A percentile compares a stretch with the other conserved stretches of the same genome.
These are phyloP conservation scores for Lepus townsendii DNA, from an alignment of 2,797 vertebrate species.

Conservation along the genomic window DNA sequence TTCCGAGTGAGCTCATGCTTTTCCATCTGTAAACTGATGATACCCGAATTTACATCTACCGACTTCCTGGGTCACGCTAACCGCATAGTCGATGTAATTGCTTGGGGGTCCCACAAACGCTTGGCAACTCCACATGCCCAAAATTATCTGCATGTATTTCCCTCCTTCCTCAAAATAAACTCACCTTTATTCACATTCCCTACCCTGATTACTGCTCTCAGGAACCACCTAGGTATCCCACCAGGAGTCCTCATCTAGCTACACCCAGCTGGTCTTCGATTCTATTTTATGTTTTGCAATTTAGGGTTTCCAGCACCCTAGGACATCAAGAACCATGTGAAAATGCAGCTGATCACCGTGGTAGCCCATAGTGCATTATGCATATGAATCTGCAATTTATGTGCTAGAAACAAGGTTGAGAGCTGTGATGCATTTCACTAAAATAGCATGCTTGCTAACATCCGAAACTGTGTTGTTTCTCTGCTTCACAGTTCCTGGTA, in stretches of 20 bases:
- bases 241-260: not conserved
- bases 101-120: not conserved
- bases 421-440: not conserved
- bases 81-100: not conserved
- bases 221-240: not conserved
- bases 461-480: not conserved
- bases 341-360: not conserved
- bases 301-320: not conserved
- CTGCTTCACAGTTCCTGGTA: not conserved
- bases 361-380: not conserved
- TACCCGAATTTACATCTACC: not conserved
- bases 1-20: constrained; percentile 1
- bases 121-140: not conserved
- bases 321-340: not conserved
- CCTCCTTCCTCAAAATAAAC: not conserved
- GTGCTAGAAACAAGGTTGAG: not conserved
- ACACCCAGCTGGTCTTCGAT: not conserved
- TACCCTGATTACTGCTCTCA: not conserved
- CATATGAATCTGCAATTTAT: not conserved
- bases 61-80: not conserved
- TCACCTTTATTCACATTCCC: not conserved
- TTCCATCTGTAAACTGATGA: not conserved
- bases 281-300: not conserved
- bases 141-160: not conserved
- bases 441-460: not conserved